Percentiles rank a stretch among this genome's conserved stretches.
These are phyloP conservation scores for Tethea ocularis DNA, from an alignment of 2,888 invertebrate genomes.

Conservation along the genomic window DNA sequence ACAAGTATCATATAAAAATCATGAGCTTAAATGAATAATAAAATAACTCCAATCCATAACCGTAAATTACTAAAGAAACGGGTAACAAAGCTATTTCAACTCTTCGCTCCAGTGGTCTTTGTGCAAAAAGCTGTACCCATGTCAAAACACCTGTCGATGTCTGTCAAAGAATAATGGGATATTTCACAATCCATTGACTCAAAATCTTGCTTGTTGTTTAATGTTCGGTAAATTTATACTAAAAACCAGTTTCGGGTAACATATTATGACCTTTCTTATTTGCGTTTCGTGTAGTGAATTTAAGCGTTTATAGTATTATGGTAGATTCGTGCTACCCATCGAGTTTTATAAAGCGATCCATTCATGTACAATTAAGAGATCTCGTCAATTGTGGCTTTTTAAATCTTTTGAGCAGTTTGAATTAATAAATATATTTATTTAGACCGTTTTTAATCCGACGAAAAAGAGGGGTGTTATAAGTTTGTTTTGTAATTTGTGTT, in stretches of 20 bases:
- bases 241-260: neutral
- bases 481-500: too few relatives aligned
- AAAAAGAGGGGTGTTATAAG: too few relatives aligned
- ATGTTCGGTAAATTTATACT: constrained; percentile 16
- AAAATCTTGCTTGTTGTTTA: constrained; percentile 13
- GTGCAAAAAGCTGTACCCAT: constrained; percentile 50
- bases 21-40: neutral
- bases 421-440: too few relatives aligned
- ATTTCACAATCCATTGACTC: constrained; percentile 44
- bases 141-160: constrained; percentile 59
- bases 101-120: constrained; percentile 41
- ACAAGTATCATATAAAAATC: too few relatives aligned
- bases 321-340: neutral
- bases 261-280: neutral
- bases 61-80: constrained; percentile 20
- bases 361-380: too few relatives aligned
- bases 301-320: neutral
- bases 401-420: too few relatives aligned
- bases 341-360: too few relatives aligned
- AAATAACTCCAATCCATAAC: constrained; percentile 19
- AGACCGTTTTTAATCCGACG: too few relatives aligned
- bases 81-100: constrained; percentile 30
- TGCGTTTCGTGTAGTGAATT: neutral
- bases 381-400: too few relatives aligned
- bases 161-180: constrained; percentile 52